Percentiles rank a stretch among this genome's conserved stretches.
Conservation (phyloP, 2,888 invertebrate species). For the Chloroclystis v-ata region DNA sequence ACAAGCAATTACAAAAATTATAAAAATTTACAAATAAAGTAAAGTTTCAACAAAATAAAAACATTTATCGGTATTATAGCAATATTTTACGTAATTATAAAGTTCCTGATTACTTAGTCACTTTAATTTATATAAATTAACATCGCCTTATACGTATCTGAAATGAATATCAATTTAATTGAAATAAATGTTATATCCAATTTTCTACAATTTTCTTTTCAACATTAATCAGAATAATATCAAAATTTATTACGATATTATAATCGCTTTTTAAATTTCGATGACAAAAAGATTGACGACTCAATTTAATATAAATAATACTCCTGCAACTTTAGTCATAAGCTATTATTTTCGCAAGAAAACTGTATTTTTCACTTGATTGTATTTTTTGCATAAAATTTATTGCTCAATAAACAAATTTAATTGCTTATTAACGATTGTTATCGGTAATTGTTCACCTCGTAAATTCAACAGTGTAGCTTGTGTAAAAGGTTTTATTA, state of each 20-base stretch:
- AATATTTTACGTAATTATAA: no score
- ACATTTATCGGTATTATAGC: no score
- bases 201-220: slow-evolving; percentile 15
- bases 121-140: slow-evolving; percentile 2
- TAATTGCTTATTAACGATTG: slow-evolving; percentile 54
- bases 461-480: slow-evolving; percentile 18
- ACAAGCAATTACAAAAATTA: no score
- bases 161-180: not conserved
- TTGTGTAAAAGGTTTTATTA: slow-evolving; percentile 9
- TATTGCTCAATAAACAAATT: slow-evolving; percentile 37
- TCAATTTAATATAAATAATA: slow-evolving; percentile 28
- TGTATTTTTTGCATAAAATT: slow-evolving; percentile 19
- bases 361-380: slow-evolving; percentile 11
- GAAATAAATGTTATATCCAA: slow-evolving; percentile 5
- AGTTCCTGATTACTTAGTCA: not conserved
- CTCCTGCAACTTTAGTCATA: slow-evolving; percentile 11
- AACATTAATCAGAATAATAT: slow-evolving; percentile 27
- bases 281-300: slow-evolving; percentile 24
- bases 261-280: slow-evolving; percentile 23
- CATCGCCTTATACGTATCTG: slow-evolving; percentile 4
- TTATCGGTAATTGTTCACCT: slow-evolving; percentile 56
- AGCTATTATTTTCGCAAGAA: slow-evolving; percentile 16
- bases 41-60: no score
- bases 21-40: no score
- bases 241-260: slow-evolving; percentile 24